Evolutionary conservation across 1,140 invertebrate genomes (phyloP), one percentile per base, ranked within the genome.

Genomic region (Teleopsis dalmanni): DNA sequence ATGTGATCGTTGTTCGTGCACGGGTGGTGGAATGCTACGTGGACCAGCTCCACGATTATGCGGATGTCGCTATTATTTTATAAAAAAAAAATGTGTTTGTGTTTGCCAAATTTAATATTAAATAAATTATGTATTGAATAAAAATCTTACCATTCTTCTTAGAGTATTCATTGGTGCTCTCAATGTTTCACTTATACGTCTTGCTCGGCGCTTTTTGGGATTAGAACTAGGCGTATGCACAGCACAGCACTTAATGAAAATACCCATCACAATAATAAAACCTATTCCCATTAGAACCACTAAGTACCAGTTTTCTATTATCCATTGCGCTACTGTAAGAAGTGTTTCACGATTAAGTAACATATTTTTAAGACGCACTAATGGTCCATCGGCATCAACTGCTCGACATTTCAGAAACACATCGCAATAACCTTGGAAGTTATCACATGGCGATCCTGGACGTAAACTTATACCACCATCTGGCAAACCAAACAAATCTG

Each of bases 221-320:
- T 98, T 97, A 42, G 87, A 94, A 38, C 92, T 96, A 16, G 96
- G 96, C 34, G 96, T 99, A 71, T 99, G 95, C 43, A 99, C 95
- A 13, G 96, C 95, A 75, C 95, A 99, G 68, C 95, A 96, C 71
- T 98, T 98, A 57, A 99, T 97, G 72, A 99, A 98, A n/a, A 94
- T 73, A 21, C 91, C 95, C 95, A 99, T 98, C 57, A 94, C 84
- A 50, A 97, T 83, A 8, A 99, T 83, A 59, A 98, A 87, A 27
- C 79, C 85, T 41, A 99, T 85, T 18, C 87, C 84, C 73, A 95
- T 90, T 8, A 98, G 71, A 50, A 98, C 74, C 47, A 97, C 94
- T 8, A 88, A 89, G 89, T 95, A 99, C 96, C 96, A 99, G 60
- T 91, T 86, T 67, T 90, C 90, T 19, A 87, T 92, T 27, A 93